Evolutionary conservation across 1,140 invertebrate genomes (phyloP), one percentile per base, ranked within the genome.

Genomic region (Vanessa atalanta): DNA sequence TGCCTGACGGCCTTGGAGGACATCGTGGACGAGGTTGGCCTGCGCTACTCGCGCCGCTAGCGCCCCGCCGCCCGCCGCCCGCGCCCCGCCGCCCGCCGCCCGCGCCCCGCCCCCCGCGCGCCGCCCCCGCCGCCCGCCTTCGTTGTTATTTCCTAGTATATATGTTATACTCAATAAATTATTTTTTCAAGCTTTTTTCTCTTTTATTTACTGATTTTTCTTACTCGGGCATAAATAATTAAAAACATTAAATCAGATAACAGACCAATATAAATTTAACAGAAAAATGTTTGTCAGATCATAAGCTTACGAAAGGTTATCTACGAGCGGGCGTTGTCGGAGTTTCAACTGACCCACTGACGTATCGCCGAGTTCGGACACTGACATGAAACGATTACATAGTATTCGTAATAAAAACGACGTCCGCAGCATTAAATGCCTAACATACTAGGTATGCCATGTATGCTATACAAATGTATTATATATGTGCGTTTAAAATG

Each of bases 1-100:
- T 98, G 96, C 71, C 89, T 98, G 73, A 91, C 94, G 60, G 95
- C 95, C 64, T 95, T 98, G 73, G 95, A 96, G 86, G 95, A 95
- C 77, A 95, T 96, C 6, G 95, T 95, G 37, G 93, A 96, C 85
- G 93, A 94, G 74, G 90, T 97, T 65, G 96, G 96, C 48, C 91
- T 97, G 23, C 95, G 94, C 80, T 97, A 97, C 92, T 97, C 97
- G 7, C 93, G 53, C 64, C 67, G 51, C 51, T 55, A 55, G n/a
- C n/a, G 16, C 14, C 76, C 13, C 13, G 50, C n/a, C 9, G 57
- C 31, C 15, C 48, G 15, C 14, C 48, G 0, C 48, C 0, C 0
- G 13, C 48, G 48, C 48, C 7, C 15, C 55, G 55, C n/a, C 7
- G 16, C 50, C 11, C 7, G 37, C 37, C 15, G 16, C 37, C 63